phyloP scores from a whole-genome alignment of 1,140 invertebrate genomes.

The Drosophila kohkoa region DNA sequence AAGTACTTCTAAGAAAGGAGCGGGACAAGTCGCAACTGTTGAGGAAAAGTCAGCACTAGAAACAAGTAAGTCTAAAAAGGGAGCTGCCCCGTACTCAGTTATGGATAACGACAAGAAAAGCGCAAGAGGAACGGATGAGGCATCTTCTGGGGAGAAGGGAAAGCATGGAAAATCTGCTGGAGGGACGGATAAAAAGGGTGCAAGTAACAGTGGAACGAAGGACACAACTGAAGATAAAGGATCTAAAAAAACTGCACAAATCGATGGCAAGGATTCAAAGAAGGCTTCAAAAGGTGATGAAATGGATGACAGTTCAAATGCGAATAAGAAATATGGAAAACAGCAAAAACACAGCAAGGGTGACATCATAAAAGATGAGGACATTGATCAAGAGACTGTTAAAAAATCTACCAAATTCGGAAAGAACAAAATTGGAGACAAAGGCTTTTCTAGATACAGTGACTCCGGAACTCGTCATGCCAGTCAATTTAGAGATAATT shows the following conservation, averaged over 20 bases:
- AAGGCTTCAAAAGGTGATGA: too few relatives aligned
- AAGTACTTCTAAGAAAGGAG: neutral
- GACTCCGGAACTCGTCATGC: neutral
- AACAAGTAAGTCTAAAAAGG: neutral
- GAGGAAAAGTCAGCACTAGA: neutral
- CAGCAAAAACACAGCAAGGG: neutral
- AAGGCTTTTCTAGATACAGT: neutral
- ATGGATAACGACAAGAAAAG: too few relatives aligned
- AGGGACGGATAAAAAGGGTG: neutral
- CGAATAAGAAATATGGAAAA: neutral
- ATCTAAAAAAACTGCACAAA: neutral
- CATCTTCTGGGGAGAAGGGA: neutral
- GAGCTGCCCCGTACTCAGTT: too few relatives aligned
- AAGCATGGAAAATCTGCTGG: neutral
- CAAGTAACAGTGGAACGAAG: neutral
- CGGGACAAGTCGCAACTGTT: neutral
- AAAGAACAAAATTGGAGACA: neutral
- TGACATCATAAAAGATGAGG: neutral
- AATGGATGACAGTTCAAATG: neutral
- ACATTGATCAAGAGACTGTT: neutral
- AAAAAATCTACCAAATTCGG: neutral
- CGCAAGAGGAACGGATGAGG: too few relatives aligned
- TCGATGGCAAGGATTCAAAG: too few relatives aligned
- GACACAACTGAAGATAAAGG: conserved; percentile 4
- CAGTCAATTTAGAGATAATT: neutral